A percentile compares a stretch with the other conserved stretches of the same genome.
phyloP scores from a whole-genome alignment of 2,797 vertebrate species.

The Rousettus madagascariensis region DNA sequence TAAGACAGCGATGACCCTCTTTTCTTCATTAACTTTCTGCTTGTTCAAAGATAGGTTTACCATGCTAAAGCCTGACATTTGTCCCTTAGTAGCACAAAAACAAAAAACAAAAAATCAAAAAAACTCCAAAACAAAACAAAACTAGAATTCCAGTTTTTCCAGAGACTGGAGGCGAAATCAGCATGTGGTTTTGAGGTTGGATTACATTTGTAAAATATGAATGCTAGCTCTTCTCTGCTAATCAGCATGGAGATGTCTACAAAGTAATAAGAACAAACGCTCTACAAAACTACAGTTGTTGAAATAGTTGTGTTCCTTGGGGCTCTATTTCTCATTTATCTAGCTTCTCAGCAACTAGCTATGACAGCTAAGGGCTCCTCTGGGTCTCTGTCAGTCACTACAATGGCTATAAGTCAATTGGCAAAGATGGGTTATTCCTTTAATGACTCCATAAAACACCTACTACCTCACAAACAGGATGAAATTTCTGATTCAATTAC shows the following conservation, averaged over 20 bases:
- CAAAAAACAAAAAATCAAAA: neutral
- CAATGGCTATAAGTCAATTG: neutral
- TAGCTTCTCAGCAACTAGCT: neutral
- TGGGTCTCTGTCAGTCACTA: neutral
- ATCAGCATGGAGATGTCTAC: neutral
- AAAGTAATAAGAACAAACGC: neutral
- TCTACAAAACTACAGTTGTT: neutral
- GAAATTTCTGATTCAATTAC: neutral
- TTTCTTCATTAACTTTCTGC: neutral
- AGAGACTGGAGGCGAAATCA: neutral
- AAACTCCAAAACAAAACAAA: neutral
- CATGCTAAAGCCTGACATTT: neutral
- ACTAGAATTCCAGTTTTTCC: neutral
- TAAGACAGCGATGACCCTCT: neutral
- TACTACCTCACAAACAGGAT: neutral
- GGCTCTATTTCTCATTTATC: neutral
- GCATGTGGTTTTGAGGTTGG: neutral
- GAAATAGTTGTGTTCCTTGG: neutral
- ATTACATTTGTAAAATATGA: slow-evolving; percentile 25
- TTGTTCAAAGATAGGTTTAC: neutral
- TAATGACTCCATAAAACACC: neutral
- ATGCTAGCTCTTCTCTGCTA: neutral
- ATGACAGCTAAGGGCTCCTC: neutral
- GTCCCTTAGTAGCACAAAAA: neutral
- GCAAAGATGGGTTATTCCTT: neutral